phyloP scores from a whole-genome alignment of 2,888 invertebrate species.

The Therioaphis trifolii region DNA sequence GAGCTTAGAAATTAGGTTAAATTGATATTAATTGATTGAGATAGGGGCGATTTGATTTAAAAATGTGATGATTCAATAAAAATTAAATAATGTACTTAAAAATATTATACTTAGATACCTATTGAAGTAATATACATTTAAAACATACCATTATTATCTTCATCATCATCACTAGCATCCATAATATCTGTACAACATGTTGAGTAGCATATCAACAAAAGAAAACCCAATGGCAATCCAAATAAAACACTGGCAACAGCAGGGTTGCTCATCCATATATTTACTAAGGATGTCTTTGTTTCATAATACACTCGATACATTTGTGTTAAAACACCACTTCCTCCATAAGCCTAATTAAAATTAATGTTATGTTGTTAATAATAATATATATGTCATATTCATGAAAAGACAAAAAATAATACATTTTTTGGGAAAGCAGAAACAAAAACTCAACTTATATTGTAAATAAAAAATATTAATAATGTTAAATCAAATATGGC shows the following conservation, averaged over 20 bases:
- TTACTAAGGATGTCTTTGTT: constrained; percentile 79
- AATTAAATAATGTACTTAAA: too few relatives aligned
- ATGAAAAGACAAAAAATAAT: too few relatives aligned
- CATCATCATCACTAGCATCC: constrained; percentile 87
- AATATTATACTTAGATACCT: too few relatives aligned
- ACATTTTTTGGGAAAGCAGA: too few relatives aligned
- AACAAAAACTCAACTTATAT: too few relatives aligned
- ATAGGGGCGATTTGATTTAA: too few relatives aligned
- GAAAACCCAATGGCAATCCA: constrained; percentile 91
- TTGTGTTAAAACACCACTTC: constrained; percentile 81
- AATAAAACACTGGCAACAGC: constrained; percentile 93
- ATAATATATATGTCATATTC: neutral
- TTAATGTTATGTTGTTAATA: constrained; percentile 44
- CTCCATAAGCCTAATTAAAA: constrained; percentile 79
- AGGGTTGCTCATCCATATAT: constrained; percentile 94
- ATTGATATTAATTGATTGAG: too few relatives aligned
- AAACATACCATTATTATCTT: constrained; percentile 68
- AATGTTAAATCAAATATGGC: too few relatives aligned
- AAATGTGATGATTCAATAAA: too few relatives aligned
- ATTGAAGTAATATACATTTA: too few relatives aligned
- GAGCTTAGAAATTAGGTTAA: too few relatives aligned
- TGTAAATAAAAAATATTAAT: too few relatives aligned
- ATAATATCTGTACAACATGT: constrained; percentile 96
- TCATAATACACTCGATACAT: constrained; percentile 87
- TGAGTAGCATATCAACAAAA: constrained; percentile 93